Conservation (phyloP, 1,140 invertebrate species). For the Radopholus similis region DNA sequence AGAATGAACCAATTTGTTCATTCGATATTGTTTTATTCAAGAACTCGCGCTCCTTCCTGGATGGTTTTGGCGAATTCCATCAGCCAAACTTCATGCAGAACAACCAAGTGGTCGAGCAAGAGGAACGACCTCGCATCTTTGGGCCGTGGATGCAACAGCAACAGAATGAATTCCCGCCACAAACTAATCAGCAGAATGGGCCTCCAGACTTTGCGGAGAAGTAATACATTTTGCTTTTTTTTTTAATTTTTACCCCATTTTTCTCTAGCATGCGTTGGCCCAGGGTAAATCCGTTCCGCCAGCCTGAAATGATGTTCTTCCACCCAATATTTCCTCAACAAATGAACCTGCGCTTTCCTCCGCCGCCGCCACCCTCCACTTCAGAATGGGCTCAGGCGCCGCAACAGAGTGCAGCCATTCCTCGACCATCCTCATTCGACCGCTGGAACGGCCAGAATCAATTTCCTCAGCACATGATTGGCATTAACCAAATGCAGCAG, state of each 20-base stretch:
- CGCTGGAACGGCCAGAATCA: constrained; percentile 13
- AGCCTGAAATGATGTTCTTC: constrained; percentile 16
- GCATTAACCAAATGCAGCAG: background rate
- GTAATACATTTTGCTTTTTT: constrained; percentile 5
- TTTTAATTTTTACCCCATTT: background rate
- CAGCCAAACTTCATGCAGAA: constrained; percentile 34
- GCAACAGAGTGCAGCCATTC: background rate
- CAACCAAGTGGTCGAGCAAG: constrained; percentile 23
- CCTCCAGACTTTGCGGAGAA: constrained; percentile 14
- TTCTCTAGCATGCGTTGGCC: constrained; percentile 24
- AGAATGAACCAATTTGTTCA: too few relatives aligned
- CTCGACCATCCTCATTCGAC: constrained; percentile 15
- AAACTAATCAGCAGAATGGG: constrained; percentile 16
- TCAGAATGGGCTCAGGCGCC: constrained; percentile 1
- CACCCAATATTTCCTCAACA: constrained; percentile 16
- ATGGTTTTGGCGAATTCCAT: constrained; percentile 43
- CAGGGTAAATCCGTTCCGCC: constrained; percentile 14
- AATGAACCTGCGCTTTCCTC: constrained; percentile 18
- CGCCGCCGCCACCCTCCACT: constrained; percentile 3
- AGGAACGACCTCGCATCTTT: constrained; percentile 12
- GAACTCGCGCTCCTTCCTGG: constrained; percentile 38
- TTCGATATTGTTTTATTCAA: background rate
- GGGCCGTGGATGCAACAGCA: constrained; percentile 31
- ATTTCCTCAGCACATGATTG: too few relatives aligned
- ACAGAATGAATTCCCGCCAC: constrained; percentile 21